A percentile compares a stretch with the other conserved stretches of the same genome.
Evolutionary conservation across 2,888 invertebrate species (phyloP).

Genomic region (Mesodorylaimus sp.): DNA sequence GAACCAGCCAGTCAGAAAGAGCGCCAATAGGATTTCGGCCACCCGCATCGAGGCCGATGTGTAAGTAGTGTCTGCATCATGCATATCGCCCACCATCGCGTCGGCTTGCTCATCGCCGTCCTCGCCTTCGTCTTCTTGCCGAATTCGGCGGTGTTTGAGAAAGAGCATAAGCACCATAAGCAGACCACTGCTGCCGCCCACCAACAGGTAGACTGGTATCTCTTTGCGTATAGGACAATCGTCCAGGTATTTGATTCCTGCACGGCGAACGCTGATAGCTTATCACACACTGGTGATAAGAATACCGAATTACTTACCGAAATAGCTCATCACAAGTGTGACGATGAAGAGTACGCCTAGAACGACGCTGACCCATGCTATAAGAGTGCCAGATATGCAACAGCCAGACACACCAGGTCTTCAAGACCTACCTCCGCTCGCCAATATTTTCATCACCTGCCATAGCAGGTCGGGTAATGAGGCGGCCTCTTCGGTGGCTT

Average conservation of each 20-base stretch:
- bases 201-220: constrained; percentile 61
- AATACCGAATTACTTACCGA: not conserved
- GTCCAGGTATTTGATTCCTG: constrained; percentile 57
- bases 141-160: constrained; percentile 1
- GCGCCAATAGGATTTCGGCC: not conserved
- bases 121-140: constrained; percentile 23
- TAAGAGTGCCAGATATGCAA: too few relatives aligned
- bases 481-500: constrained; percentile 55
- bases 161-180: constrained; percentile 40
- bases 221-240: constrained; percentile 58
- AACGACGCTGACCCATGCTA: constrained; percentile 1
- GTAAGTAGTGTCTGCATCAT: too few relatives aligned
- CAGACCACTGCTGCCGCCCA: constrained; percentile 57
- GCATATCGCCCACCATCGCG: not conserved
- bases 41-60: not conserved
- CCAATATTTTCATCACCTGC: not conserved
- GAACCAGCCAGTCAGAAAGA: constrained; percentile 46
- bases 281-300: not conserved
- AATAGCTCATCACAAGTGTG: constrained; percentile 5
- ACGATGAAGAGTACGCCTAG: constrained; percentile 2
- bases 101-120: not conserved
- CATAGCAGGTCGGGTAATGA: constrained; percentile 48
- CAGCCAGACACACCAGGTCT: too few relatives aligned
- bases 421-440: not conserved
- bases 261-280: not conserved